phyloP scores from a whole-genome alignment of 2,888 invertebrate genomes.

The Camponotus fellah region DNA sequence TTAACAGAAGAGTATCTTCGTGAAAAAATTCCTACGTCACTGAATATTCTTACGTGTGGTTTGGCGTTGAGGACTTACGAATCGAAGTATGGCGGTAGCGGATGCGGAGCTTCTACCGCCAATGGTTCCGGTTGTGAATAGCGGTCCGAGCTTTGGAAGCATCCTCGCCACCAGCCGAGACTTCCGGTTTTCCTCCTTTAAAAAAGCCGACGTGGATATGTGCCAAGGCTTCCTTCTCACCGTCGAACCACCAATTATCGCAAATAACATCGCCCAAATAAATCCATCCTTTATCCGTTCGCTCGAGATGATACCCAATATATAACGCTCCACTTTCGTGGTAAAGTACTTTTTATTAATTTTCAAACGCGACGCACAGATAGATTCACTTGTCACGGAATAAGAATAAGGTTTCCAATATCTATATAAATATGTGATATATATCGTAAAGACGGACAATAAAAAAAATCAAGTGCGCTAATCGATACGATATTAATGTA shows the following conservation, averaged over 20 bases:
- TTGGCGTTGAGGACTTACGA: slow-evolving; percentile 81
- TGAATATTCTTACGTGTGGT: slow-evolving; percentile 67
- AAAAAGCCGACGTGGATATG: slow-evolving; percentile 81
- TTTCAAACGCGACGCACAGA: slow-evolving; percentile 52
- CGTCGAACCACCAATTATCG: slow-evolving; percentile 51
- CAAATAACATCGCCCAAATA: slow-evolving; percentile 36
- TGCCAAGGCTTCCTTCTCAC: slow-evolving; percentile 68
- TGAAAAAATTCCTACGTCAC: slow-evolving; percentile 67
- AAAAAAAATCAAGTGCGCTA: slow-evolving; percentile 57
- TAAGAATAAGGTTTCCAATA: slow-evolving; percentile 29
- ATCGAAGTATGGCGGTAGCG: slow-evolving; percentile 83
- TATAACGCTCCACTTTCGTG: slow-evolving; percentile 33
- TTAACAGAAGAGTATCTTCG: slow-evolving; percentile 28
- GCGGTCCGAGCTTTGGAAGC: slow-evolving; percentile 81
- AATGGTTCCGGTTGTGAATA: slow-evolving; percentile 78
- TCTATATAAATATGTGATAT: slow-evolving; percentile 29
- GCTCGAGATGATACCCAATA: slow-evolving; percentile 32
- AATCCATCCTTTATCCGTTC: slow-evolving; percentile 20
- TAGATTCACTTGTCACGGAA: slow-evolving; percentile 31
- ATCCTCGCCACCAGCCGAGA: slow-evolving; percentile 83
- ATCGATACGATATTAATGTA: slow-evolving; percentile 55
- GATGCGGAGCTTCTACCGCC: slow-evolving; percentile 82
- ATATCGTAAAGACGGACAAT: slow-evolving; percentile 49
- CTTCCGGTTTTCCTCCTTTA: slow-evolving; percentile 83
- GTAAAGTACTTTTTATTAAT: slow-evolving; percentile 9